Percentiles rank a stretch among this genome's conserved stretches.
phyloP scores from a whole-genome alignment of 1,140 invertebrate species.

The Yoshiicerus persimilis region DNA sequence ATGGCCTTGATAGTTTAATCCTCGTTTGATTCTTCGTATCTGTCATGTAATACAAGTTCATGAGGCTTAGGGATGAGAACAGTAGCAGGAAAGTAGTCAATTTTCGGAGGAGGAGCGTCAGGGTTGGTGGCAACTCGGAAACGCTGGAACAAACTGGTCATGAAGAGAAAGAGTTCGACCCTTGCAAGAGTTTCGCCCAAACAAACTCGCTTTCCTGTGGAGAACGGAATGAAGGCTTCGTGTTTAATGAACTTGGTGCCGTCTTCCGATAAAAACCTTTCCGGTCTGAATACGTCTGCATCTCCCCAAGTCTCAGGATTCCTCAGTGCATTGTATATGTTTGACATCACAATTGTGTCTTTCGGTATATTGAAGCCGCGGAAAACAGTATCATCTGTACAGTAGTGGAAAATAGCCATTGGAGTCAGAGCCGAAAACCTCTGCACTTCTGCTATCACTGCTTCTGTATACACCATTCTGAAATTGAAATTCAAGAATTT shows the following conservation, averaged over 20 bases:
- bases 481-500: too few relatives aligned
- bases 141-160: conserved; percentile 66
- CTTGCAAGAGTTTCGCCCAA: conserved; percentile 73
- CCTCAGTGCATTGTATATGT: conserved; percentile 27
- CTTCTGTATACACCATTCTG: conserved; percentile 51
- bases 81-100: neutral
- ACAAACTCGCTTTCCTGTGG: conserved; percentile 70
- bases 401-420: conserved; percentile 30
- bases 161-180: conserved; percentile 70
- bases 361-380: conserved; percentile 51
- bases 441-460: conserved; percentile 48
- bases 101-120: neutral
- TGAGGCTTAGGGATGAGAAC: neutral
- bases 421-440: conserved; percentile 39
- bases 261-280: conserved; percentile 41
- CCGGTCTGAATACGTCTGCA: conserved; percentile 52
- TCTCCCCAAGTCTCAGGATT: conserved; percentile 38
- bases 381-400: conserved; percentile 28
- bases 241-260: conserved; percentile 66
- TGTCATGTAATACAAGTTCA: neutral
- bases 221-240: conserved; percentile 70
- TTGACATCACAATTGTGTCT: conserved; percentile 52
- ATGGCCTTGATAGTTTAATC: too few relatives aligned
- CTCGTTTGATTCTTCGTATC: neutral
- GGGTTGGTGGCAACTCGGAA: neutral